phyloP scores from a whole-genome alignment of 1,140 invertebrate species.

The Limonius californicus region DNA sequence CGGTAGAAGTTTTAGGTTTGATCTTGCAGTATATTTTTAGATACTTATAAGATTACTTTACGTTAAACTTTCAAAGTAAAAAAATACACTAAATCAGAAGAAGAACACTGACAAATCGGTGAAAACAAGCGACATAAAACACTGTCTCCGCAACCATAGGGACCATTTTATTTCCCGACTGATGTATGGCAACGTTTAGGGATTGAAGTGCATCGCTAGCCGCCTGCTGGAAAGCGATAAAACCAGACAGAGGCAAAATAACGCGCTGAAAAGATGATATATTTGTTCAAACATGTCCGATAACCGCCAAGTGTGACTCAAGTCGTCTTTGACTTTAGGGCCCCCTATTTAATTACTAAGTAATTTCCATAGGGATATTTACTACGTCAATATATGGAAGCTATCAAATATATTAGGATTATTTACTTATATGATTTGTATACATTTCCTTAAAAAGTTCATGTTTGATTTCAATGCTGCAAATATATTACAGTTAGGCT shows the following conservation, averaged over 20 bases:
- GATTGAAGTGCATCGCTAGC: slow-evolving; percentile 32
- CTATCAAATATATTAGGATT: too few species aligned
- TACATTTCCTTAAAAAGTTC: too few species aligned
- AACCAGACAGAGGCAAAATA: slow-evolving; percentile 29
- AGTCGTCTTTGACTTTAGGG: too few species aligned
- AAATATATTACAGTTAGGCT: too few species aligned
- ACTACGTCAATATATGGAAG: too few species aligned
- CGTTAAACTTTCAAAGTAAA: not conserved
- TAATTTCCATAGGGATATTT: too few species aligned
- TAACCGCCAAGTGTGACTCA: not conserved
- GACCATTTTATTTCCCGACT: slow-evolving; percentile 26
- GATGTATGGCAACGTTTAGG: slow-evolving; percentile 31
- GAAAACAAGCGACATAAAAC: slow-evolving; percentile 32
- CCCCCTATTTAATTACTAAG: too few species aligned
- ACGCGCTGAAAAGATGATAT: slow-evolving; percentile 32
- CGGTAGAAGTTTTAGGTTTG: too few species aligned
- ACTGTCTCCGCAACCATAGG: slow-evolving; percentile 29
- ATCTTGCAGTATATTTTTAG: too few species aligned
- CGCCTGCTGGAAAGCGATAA: slow-evolving; percentile 32
- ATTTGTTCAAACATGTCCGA: slow-evolving; percentile 22
- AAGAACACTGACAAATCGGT: slow-evolving; percentile 28
- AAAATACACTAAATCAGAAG: slow-evolving; percentile 11
- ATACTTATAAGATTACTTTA: too few species aligned
- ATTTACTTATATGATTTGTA: too few species aligned
- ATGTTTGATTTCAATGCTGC: too few species aligned